Conservation (phyloP, 2,113 vertebrate genomes). For the Fregata magnificens region DNA sequence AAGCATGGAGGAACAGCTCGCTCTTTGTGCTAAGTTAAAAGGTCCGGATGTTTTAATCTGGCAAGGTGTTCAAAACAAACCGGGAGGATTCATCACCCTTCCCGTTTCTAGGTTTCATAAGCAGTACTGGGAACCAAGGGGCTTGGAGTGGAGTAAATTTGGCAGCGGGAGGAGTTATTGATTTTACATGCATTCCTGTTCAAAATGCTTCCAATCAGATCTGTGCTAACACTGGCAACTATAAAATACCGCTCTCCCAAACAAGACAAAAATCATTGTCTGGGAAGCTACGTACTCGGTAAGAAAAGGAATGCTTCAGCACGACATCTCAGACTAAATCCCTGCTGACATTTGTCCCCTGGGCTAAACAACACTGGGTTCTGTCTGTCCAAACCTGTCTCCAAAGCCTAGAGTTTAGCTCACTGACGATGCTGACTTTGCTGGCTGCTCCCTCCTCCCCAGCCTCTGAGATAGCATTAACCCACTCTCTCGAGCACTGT, state of each 20-base stretch:
- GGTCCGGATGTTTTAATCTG: background rate
- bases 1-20: background rate
- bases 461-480: conserved; percentile 7
- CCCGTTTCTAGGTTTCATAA: background rate
- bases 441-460: conserved; percentile 8
- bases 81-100: background rate
- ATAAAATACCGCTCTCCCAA: background rate
- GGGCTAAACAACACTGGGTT: conserved; percentile 9
- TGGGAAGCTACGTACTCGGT: background rate
- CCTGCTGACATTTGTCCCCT: conserved; percentile 14
- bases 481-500: background rate
- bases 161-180: background rate
- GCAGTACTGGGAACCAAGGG: background rate
- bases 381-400: background rate
- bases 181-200: background rate
- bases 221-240: background rate
- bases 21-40: background rate
- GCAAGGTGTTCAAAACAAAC: background rate
- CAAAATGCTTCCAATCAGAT: background rate
- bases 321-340: background rate
- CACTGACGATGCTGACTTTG: conserved; percentile 2
- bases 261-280: background rate
- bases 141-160: background rate
- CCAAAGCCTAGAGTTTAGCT: background rate
- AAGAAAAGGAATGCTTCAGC: background rate